Evolutionary conservation across 2,113 vertebrate species (phyloP), one percentile per base, ranked within the genome.

Genomic region (Leucoraja erinaceus): DNA sequence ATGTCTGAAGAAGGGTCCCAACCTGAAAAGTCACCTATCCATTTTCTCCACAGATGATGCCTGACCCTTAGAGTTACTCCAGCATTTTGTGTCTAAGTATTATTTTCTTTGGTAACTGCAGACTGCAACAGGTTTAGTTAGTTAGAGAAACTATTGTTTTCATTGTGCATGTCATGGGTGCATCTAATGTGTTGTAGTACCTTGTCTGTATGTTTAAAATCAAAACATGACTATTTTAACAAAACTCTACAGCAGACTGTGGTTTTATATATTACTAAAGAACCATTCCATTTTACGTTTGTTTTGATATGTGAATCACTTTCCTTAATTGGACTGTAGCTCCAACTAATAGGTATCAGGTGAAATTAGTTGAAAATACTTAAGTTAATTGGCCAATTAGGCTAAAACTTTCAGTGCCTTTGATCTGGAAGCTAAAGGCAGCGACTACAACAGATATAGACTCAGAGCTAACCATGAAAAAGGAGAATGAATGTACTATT

Each of bases 291-390:
- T 66, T 16, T 90, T 33, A 18, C 25, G 22, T 20, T 72, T 91
- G 31, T 66, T 20, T 63, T 88, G n/a, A 16, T 90, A 22, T 22
- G 20, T 38, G 90, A 72, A 28, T 54, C 22, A 11, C 28, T 74
- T 72, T 72, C 90, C 33, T 74, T 74, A 72, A 72, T 91, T 91
- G 90, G 6, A 54, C 38, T 47, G 2, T 31, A 72, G 20, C 22
- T 72, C 68, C 38, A 72, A 11, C 54, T 54, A 91, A 91, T 70
- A 11, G 12, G 8, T 91, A 72, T 68, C 90, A 91, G 90, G 18
- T 91, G 90, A 72, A 66, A 38, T 74, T 91, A 91, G 33, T 91
- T 72, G 20, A 91, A 47, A 91, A 20, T 28, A 28, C 68, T 91
- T 74, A 72, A 14, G 7, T 33, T 22, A 91, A 84, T 12, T 74